Evolutionary conservation across 2,113 vertebrate genomes (phyloP).

Genomic region (Acrocephalus arundinaceus): DNA sequence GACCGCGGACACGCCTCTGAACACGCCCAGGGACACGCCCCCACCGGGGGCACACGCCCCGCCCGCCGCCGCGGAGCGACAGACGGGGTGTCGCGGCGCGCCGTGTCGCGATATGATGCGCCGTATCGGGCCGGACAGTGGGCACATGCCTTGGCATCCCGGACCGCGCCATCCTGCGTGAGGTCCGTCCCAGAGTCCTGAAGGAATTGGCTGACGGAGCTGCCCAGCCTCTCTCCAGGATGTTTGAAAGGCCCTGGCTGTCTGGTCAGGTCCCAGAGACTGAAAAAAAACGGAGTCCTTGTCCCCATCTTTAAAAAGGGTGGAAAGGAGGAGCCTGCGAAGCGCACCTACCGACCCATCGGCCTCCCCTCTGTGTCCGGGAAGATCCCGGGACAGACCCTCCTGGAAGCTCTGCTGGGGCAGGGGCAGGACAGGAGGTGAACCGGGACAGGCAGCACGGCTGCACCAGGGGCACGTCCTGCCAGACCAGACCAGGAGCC

Average conservation of each 20-base stretch:
- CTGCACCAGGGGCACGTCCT: not conserved
- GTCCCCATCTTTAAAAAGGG: not conserved
- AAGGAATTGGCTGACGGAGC: not conserved
- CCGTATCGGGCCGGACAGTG: accelerated
- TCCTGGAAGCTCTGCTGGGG: not conserved
- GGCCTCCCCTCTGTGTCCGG: not conserved
- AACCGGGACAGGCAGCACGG: not conserved
- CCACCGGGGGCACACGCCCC: not conserved
- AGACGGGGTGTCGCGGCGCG: accelerated
- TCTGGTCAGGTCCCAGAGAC: no score
- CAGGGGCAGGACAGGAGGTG: not conserved
- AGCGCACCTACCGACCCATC: accelerated
- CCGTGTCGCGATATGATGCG: not conserved
- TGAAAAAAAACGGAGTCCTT: no score
- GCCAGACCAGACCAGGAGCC: not conserved
- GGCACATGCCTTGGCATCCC: not conserved
- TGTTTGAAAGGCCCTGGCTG: no score
- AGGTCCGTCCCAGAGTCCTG: no score
- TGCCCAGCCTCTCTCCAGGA: not conserved
- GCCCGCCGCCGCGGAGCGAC: not conserved
- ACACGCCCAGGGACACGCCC: not conserved
- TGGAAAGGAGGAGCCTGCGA: not conserved
- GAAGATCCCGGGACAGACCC: not conserved
- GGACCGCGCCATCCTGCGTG: not conserved
- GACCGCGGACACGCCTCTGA: not conserved